Percentiles rank a stretch among this genome's conserved stretches.
Evolutionary conservation across 2,888 invertebrate genomes (phyloP).

Genomic region (Amiota communis): DNA sequence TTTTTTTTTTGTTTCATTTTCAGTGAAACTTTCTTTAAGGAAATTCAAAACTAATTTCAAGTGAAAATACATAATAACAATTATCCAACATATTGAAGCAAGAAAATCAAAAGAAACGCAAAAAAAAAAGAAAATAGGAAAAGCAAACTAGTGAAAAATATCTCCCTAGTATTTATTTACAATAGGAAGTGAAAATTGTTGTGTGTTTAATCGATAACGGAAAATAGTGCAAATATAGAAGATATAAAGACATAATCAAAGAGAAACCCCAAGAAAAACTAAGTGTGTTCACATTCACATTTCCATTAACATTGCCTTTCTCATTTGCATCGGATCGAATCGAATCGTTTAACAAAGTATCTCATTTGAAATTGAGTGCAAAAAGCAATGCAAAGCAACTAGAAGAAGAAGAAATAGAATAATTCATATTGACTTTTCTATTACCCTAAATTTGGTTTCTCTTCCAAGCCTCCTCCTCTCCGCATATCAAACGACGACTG

Average conservation of each 20-base stretch:
- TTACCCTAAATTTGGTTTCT: too few species aligned
- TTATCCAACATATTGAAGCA: constrained; percentile 36
- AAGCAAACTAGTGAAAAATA: background rate
- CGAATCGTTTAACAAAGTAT: too few species aligned
- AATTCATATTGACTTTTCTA: too few species aligned
- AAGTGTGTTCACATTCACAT: background rate
- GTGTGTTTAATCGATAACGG: constrained; percentile 61
- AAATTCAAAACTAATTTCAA: constrained; percentile 29
- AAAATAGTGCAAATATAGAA: constrained; percentile 35
- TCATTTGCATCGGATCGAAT: too few species aligned
- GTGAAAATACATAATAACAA: background rate
- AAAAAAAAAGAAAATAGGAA: constrained; percentile 32
- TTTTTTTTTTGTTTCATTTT: constrained; percentile 22
- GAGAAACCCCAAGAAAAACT: background rate
- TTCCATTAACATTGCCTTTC: too few species aligned
- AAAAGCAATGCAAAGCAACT: too few species aligned
- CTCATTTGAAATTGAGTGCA: too few species aligned
- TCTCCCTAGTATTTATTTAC: background rate
- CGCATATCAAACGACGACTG: too few species aligned
- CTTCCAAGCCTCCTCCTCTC: too few species aligned
- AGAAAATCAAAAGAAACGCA: background rate
- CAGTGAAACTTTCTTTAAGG: constrained; percentile 46
- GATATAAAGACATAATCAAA: constrained; percentile 10
- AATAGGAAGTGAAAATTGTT: constrained; percentile 43
- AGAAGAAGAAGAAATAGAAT: too few species aligned